Evolutionary conservation across 2,888 invertebrate genomes (phyloP).

Genomic region (Philaethria dido): DNA sequence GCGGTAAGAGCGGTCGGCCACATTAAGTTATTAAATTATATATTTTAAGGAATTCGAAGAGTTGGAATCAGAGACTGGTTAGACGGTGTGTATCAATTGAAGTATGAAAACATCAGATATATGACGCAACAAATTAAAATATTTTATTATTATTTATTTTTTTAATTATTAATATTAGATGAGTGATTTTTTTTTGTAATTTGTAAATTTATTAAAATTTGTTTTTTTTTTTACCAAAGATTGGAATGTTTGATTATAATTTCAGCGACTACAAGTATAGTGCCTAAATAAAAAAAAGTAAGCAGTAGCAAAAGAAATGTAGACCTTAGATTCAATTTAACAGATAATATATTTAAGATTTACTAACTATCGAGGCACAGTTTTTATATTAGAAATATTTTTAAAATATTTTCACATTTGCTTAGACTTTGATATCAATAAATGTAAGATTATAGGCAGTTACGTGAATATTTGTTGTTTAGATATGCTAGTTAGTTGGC

Average conservation of each 20-base stretch:
- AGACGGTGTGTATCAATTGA: constrained; percentile 16
- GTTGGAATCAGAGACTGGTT: constrained; percentile 24
- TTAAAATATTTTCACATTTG: background rate
- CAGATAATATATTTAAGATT: constrained; percentile 6
- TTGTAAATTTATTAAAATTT: background rate
- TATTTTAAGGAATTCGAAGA: background rate
- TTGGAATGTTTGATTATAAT: constrained; percentile 2
- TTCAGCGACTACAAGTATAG: constrained; percentile 12
- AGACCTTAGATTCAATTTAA: background rate
- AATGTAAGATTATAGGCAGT: background rate
- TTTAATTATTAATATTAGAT: background rate
- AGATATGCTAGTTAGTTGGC: background rate
- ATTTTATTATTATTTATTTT: background rate
- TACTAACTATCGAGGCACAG: constrained; percentile 3
- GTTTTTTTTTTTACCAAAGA: constrained; percentile 10
- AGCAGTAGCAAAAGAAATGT: background rate
- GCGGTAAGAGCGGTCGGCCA: constrained; percentile 69
- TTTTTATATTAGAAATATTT: constrained; percentile 9
- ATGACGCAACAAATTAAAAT: constrained; percentile 14
- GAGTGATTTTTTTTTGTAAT: background rate
- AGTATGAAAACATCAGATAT: constrained; percentile 15
- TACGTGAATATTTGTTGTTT: background rate
- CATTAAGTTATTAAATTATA: constrained; percentile 56
- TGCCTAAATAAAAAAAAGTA: constrained; percentile 14
- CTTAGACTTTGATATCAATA: background rate